Conservation (phyloP, 2,797 vertebrate species). For the Trachurus trachurus region DNA sequence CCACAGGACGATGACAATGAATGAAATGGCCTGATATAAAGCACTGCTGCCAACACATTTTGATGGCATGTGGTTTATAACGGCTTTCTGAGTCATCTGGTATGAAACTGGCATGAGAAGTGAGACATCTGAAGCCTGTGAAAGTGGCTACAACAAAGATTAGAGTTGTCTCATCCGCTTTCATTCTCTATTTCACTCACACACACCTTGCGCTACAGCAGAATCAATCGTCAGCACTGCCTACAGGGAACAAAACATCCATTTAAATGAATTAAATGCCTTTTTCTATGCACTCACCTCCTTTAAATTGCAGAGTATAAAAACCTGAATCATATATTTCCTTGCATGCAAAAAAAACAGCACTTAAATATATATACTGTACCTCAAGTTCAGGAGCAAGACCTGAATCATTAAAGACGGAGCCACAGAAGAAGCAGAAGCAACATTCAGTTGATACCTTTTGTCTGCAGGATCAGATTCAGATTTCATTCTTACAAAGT, state of each 20-base stretch:
- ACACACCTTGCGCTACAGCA: neutral
- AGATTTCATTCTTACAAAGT: neutral
- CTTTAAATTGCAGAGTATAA: slow-evolving; percentile 4
- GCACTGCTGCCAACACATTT: slow-evolving; percentile 45
- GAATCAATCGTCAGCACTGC: neutral
- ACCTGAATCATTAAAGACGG: slow-evolving; percentile 1
- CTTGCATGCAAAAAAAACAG: neutral
- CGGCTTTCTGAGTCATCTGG: slow-evolving; percentile 45
- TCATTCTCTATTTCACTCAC: neutral
- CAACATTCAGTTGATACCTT: neutral
- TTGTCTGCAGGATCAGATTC: slow-evolving; percentile 3
- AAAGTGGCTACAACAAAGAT: slow-evolving; percentile 46
- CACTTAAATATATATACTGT: neutral
- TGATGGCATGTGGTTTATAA: slow-evolving; percentile 69
- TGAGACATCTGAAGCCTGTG: slow-evolving; percentile 39
- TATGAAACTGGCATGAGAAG: slow-evolving; percentile 45
- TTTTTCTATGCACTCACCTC: neutral
- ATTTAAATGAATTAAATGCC: slow-evolving; percentile 9
- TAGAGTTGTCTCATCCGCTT: slow-evolving; percentile 16
- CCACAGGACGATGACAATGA: slow-evolving; percentile 47
- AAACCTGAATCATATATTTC: neutral
- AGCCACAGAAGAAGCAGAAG: neutral
- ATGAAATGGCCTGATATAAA: slow-evolving; percentile 51
- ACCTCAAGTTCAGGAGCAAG: neutral
- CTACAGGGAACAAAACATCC: slow-evolving; percentile 2